phyloP scores from a whole-genome alignment of 1,140 invertebrate species.

The Bacillus rossius region DNA sequence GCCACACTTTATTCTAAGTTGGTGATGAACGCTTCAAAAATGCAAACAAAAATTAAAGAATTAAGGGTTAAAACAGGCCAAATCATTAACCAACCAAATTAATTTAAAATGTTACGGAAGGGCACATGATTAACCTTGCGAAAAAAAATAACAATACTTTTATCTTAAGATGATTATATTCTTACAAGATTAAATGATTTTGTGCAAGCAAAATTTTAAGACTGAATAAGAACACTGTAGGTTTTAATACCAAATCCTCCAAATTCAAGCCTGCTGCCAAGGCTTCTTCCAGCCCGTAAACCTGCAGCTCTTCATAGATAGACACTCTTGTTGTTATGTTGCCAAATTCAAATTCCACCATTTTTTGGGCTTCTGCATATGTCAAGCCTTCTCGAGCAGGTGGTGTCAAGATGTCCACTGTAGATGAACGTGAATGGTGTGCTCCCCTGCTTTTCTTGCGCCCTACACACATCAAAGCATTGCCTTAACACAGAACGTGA shows the following conservation, averaged over 20 bases:
- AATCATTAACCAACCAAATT: no score
- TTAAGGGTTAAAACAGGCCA: no score
- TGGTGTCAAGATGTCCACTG: constrained; percentile 11
- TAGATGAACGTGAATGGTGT: constrained; percentile 17
- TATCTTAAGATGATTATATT: no score
- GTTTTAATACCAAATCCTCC: not conserved
- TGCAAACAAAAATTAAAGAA: no score
- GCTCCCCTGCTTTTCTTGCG: constrained; percentile 27
- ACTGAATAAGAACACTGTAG: not conserved
- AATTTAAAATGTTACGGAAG: no score
- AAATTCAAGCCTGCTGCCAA: not conserved
- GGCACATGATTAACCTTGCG: no score
- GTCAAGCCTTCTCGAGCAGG: constrained; percentile 56
- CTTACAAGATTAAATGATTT: not conserved
- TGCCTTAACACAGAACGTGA: not conserved
- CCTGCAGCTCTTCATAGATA: constrained; percentile 46
- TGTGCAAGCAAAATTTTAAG: not conserved
- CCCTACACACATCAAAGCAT: not conserved
- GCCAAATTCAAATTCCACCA: constrained; percentile 80
- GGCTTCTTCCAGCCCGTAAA: not conserved
- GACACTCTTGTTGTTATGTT: constrained; percentile 56
- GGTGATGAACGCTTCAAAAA: no score
- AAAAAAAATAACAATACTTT: no score
- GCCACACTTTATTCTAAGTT: no score
- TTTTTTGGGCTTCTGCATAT: constrained; percentile 72